Evolutionary conservation across 92 coral and sea anemone species (phyloP).

Genomic region (Porites cylindrica): DNA sequence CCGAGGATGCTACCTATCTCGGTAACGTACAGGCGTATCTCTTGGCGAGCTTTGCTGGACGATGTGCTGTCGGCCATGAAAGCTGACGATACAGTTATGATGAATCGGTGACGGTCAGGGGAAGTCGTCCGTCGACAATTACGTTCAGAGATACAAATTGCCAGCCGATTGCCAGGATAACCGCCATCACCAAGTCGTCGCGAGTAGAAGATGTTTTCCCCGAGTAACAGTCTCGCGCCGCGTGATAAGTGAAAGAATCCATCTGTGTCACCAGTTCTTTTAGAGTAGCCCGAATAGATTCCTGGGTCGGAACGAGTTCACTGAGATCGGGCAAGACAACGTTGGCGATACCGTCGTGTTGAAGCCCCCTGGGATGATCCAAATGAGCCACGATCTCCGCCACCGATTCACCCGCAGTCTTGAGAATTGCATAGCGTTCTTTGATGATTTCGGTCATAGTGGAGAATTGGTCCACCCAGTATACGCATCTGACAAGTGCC

Average conservation of each 20-base stretch:
- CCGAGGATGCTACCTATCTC: constrained; percentile 18
- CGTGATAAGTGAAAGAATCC: constrained; percentile 8
- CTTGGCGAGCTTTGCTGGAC: too few species aligned
- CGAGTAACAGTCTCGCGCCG: background rate
- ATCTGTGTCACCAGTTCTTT: constrained; percentile 18
- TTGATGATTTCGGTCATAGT: background rate
- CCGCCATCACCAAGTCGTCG: constrained; percentile 26
- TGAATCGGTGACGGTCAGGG: background rate
- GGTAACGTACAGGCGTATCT: background rate
- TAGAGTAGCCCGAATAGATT: background rate
- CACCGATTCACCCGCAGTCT: constrained; percentile 12
- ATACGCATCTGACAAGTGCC: constrained; percentile 20
- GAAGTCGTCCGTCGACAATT: constrained; percentile 1
- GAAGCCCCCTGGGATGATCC: background rate
- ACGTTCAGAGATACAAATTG: constrained; percentile 11
- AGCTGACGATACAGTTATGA: background rate
- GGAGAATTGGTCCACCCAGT: constrained; percentile 18
- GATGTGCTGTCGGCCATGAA: background rate
- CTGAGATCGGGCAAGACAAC: background rate
- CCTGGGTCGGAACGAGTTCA: background rate
- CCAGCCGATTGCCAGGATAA: constrained; percentile 28
- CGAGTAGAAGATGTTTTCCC: constrained; percentile 11
- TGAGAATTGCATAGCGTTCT: background rate
- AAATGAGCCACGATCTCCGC: background rate
- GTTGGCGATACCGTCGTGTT: background rate